These are phyloP conservation scores for Salvelinus fontinalis DNA, from an alignment of 2,113 vertebrate genomes.

Conservation along the genomic window DNA sequence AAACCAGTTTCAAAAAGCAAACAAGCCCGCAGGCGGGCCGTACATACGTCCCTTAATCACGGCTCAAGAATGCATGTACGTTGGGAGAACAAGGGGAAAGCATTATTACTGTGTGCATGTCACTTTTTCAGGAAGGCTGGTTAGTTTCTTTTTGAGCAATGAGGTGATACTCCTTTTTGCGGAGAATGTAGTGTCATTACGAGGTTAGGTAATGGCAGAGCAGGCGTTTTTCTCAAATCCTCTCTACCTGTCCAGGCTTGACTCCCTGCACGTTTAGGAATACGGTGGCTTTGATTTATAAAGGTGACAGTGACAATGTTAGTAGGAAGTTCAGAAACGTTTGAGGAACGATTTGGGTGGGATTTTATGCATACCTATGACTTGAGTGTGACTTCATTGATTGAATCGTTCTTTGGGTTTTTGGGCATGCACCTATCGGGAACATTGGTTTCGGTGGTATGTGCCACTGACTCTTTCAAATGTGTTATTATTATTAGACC, in stretches of 20 bases:
- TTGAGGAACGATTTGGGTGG: slow-evolving; percentile 19
- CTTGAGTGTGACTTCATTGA: slow-evolving; percentile 3
- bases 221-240: slow-evolving; percentile 68
- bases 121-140: slow-evolving; percentile 44
- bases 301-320: slow-evolving; percentile 47
- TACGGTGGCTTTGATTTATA: slow-evolving; percentile 28
- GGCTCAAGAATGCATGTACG: neutral
- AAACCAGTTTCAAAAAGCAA: slow-evolving; percentile 66
- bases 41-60: neutral
- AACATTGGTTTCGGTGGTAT: slow-evolving; percentile 37
- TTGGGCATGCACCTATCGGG: slow-evolving; percentile 22
- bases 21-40: slow-evolving; percentile 39
- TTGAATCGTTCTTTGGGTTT: slow-evolving; percentile 3
- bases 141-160: slow-evolving; percentile 11
- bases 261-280: slow-evolving; percentile 32
- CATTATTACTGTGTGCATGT: slow-evolving; percentile 8
- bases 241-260: slow-evolving; percentile 59
- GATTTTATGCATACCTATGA: slow-evolving; percentile 1
- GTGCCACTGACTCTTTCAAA: too few species aligned
- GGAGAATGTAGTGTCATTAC: slow-evolving; percentile 60
- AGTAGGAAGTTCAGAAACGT: slow-evolving; percentile 19
- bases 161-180: slow-evolving; percentile 42
- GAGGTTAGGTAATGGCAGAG: slow-evolving; percentile 52
- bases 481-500: too few species aligned
- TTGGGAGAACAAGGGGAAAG: slow-evolving; percentile 42